Evolutionary conservation across 2,888 invertebrate species (phyloP).

Genomic region (Romanomermis culicivorax): DNA sequence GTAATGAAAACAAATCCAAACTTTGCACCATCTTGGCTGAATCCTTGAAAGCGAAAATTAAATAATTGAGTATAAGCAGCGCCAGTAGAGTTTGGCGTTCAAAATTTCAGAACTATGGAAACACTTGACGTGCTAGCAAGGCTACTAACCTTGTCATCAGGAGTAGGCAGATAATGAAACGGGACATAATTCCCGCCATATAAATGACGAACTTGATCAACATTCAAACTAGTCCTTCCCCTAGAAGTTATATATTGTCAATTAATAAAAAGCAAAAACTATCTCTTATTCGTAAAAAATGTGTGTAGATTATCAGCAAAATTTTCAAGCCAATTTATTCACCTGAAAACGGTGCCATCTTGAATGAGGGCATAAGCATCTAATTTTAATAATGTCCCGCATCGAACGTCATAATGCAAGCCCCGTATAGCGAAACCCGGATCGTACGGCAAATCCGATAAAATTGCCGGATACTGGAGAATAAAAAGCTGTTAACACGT

Average conservation of each 20-base stretch:
- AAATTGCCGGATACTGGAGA: slow-evolving; percentile 50
- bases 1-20: slow-evolving; percentile 84
- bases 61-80: no score
- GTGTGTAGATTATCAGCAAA: no score
- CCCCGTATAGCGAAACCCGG: slow-evolving; percentile 87
- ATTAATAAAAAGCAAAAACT: no score
- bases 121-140: no score
- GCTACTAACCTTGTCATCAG: background rate
- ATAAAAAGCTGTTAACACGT: slow-evolving; percentile 4
- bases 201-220: slow-evolving; percentile 57
- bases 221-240: slow-evolving; percentile 55
- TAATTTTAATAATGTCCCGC: slow-evolving; percentile 71
- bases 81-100: no score
- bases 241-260: slow-evolving; percentile 22
- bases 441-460: slow-evolving; percentile 56
- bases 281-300: no score
- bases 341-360: slow-evolving; percentile 63
- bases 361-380: slow-evolving; percentile 93
- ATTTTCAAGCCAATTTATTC: no score
- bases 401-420: slow-evolving; percentile 89
- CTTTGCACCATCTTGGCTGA: no score
- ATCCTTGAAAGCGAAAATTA: no score
- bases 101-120: no score
- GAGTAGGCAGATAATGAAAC: background rate
- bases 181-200: slow-evolving; percentile 40